Percentiles rank a stretch among this genome's conserved stretches.
phyloP scores from a whole-genome alignment of 2,797 vertebrate species.

The Platalea minor region DNA sequence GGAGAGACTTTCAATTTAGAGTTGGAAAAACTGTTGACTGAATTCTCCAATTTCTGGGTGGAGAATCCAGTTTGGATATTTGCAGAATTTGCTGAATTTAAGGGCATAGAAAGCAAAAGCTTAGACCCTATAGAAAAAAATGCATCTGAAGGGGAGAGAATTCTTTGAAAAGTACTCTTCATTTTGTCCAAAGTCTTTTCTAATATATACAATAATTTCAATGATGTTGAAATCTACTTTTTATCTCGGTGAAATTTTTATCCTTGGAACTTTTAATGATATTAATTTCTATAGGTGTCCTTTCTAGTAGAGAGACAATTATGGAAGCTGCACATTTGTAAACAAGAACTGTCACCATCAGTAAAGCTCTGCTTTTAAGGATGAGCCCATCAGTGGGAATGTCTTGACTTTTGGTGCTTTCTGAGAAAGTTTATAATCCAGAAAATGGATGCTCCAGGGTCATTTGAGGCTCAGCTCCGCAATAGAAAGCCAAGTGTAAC shows the following conservation, averaged over 20 bases:
- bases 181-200: neutral
- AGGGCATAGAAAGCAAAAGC: neutral
- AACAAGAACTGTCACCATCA: neutral
- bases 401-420: neutral
- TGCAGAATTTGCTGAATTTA: neutral
- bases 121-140: neutral
- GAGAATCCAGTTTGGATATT: neutral
- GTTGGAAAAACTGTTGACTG: neutral
- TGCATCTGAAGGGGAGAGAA: rapidly evolving
- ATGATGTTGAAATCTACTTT: neutral
- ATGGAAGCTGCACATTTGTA: neutral
- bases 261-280: neutral
- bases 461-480: neutral
- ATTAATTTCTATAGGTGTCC: neutral
- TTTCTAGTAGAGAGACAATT: neutral
- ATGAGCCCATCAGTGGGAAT: neutral
- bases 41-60: neutral
- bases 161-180: neutral
- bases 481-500: constrained; percentile 1
- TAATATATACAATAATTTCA: neutral
- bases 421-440: neutral
- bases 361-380: neutral
- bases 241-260: neutral
- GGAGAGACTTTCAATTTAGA: neutral
- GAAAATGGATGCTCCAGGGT: neutral